phyloP scores from a whole-genome alignment of 2,888 invertebrate genomes.

The Tetragonula carbonaria region DNA sequence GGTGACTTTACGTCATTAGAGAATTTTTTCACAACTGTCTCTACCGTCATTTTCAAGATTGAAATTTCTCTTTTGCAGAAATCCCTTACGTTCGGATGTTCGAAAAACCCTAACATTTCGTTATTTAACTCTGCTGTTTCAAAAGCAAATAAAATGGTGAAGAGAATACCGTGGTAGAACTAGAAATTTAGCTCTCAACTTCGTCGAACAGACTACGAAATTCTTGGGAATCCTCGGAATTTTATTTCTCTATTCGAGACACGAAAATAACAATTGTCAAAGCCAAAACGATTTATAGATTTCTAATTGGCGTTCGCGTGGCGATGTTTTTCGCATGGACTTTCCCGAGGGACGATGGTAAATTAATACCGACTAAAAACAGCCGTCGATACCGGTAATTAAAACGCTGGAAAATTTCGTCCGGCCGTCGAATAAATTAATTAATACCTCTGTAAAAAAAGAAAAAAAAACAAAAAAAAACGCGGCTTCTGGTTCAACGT shows the following conservation, averaged over 20 bases:
- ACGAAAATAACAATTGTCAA: slow-evolving; percentile 12
- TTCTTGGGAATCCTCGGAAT: not conserved
- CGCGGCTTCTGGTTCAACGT: slow-evolving; percentile 23
- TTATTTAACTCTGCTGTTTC: no score
- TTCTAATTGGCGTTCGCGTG: not conserved
- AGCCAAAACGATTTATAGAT: not conserved
- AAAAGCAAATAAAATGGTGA: no score
- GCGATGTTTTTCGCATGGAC: slow-evolving; percentile 14
- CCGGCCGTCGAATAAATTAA: slow-evolving; percentile 50
- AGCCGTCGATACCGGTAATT: slow-evolving; percentile 34
- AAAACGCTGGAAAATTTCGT: slow-evolving; percentile 53
- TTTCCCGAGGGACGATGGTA: slow-evolving; percentile 28
- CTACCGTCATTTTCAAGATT: no score
- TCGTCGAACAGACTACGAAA: not conserved
- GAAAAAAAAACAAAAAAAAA: not conserved
- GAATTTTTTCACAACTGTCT: no score
- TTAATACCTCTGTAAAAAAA: slow-evolving; percentile 43
- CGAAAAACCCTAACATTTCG: no score
- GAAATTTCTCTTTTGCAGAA: no score
- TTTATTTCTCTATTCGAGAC: not conserved
- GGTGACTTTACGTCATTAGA: no score
- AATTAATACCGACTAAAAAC: slow-evolving; percentile 51
- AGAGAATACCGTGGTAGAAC: not conserved
- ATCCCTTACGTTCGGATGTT: no score
- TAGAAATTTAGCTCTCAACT: not conserved